phyloP scores from a whole-genome alignment of 2,888 invertebrate genomes.

The Candidula unifasciata region DNA sequence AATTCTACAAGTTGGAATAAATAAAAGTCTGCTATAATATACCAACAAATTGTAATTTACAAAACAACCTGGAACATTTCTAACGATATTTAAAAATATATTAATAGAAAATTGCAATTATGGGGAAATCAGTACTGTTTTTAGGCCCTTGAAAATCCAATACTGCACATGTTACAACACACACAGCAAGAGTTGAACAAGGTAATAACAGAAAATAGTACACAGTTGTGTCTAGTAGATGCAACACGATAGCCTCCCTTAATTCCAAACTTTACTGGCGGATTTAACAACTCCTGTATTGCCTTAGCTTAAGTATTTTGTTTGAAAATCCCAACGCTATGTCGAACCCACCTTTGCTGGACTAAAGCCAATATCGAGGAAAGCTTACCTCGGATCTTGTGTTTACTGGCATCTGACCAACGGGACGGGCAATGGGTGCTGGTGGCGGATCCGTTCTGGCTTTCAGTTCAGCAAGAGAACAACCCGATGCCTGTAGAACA shows the following conservation, averaged over 20 bases:
- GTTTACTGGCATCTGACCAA: slow-evolving; percentile 6
- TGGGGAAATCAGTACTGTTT: no score
- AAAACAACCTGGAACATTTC: no score
- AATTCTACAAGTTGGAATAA: no score
- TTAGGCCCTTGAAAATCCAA: no score
- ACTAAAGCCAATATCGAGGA: not conserved
- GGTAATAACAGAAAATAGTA: not conserved
- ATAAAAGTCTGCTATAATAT: no score
- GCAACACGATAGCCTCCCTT: not conserved
- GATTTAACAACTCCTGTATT: not conserved
- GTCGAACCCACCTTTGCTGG: not conserved
- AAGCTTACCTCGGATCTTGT: not conserved
- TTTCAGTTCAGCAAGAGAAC: not conserved
- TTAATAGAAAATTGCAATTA: no score
- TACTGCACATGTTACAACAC: no score
- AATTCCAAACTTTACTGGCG: not conserved
- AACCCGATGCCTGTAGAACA: not conserved
- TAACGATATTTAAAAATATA: no score
- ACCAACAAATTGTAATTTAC: no score
- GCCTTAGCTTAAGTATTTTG: not conserved
- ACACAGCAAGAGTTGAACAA: not conserved
- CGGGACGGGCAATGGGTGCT: not conserved
- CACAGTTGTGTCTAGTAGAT: not conserved
- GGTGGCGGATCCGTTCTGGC: no score
- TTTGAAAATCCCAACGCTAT: not conserved